Evolutionary conservation across 2,797 vertebrate species (phyloP).

Genomic region (Paguma larvata): DNA sequence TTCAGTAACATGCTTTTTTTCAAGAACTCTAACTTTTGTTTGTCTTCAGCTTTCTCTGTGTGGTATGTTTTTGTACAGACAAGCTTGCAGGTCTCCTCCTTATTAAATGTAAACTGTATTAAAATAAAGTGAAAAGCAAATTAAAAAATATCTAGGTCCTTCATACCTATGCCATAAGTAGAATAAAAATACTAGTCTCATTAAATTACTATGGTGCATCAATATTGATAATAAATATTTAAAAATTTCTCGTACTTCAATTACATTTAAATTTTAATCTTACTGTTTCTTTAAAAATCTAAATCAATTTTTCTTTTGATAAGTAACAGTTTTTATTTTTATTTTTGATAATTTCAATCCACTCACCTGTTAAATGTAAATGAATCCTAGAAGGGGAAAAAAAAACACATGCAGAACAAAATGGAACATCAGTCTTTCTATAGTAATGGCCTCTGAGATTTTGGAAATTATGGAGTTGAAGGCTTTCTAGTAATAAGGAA

Average conservation of each 20-base stretch:
- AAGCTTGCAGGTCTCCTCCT: conserved; percentile 89
- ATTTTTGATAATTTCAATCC: conserved; percentile 28
- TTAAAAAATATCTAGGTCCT: conserved; percentile 53
- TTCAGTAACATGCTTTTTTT: conserved; percentile 97
- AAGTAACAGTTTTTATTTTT: conserved; percentile 16
- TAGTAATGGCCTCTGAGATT: neutral
- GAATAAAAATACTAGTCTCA: neutral
- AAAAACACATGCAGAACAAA: conserved; percentile 14
- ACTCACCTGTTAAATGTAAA: neutral
- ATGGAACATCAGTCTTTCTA: neutral
- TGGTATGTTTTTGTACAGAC: conserved; percentile 93
- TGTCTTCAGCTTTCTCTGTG: conserved; percentile 89
- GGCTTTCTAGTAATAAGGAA: conserved; percentile 29
- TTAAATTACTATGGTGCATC: neutral
- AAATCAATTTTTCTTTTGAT: conserved; percentile 43
- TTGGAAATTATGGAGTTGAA: neutral
- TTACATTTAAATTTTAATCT: conserved; percentile 55
- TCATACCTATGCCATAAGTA: neutral
- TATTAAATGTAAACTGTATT: conserved; percentile 94
- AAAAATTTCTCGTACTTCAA: neutral
- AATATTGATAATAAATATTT: neutral
- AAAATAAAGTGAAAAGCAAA: conserved; percentile 77
- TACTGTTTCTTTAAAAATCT: conserved; percentile 35
- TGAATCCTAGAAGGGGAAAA: neutral
- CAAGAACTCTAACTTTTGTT: conserved; percentile 93